Conservation (phyloP, 2,888 invertebrate genomes). For the Lasioglossum villosulum region DNA sequence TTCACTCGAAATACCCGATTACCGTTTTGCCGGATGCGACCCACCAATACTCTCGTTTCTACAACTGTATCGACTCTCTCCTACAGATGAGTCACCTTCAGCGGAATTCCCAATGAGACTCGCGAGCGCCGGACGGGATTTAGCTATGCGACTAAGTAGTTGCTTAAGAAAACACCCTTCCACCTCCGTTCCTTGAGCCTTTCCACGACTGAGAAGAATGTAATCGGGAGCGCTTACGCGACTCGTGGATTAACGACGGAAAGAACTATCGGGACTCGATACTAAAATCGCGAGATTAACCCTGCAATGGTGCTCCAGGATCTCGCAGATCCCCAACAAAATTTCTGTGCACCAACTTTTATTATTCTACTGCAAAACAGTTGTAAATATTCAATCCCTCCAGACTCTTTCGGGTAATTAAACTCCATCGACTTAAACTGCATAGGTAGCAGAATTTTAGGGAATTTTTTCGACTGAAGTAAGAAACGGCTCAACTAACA, state of each 20-base stretch:
- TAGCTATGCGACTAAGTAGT: conserved; percentile 67
- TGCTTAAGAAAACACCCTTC: conserved; percentile 63
- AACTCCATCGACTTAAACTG: no score
- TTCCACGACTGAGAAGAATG: conserved; percentile 22
- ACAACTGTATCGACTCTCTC: background rate
- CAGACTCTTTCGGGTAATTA: background rate
- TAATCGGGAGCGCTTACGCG: conserved; percentile 46
- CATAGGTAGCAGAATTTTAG: background rate
- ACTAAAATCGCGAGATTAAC: conserved; percentile 39
- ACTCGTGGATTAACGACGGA: conserved; percentile 56
- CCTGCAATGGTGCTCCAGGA: background rate
- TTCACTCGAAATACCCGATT: background rate
- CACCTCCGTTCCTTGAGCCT: background rate
- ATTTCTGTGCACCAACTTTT: background rate
- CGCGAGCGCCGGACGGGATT: conserved; percentile 62
- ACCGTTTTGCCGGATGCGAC: background rate
- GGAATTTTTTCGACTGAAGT: background rate
- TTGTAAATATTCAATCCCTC: background rate
- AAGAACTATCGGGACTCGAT: conserved; percentile 44
- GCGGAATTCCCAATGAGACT: conserved; percentile 65
- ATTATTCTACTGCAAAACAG: background rate
- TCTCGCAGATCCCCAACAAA: background rate
- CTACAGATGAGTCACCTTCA: background rate
- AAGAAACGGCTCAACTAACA: background rate
- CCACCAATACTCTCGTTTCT: background rate